Evolutionary conservation across 1,140 invertebrate species (phyloP).

Genomic region (Cydia strobilella): DNA sequence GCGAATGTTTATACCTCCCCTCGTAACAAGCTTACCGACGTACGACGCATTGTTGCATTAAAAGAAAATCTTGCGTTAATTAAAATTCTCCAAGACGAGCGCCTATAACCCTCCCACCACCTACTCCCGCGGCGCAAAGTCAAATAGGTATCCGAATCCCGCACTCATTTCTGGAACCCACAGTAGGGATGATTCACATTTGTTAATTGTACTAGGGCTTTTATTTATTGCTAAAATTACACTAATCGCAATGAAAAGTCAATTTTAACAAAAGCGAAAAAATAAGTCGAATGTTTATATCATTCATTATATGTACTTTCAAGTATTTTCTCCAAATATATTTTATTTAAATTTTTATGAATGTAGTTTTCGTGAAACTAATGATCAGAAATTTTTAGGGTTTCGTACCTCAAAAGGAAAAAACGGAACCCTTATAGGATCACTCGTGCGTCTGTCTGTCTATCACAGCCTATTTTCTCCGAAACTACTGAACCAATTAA

Average conservation of each 20-base stretch:
- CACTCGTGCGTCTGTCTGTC: too few relatives aligned
- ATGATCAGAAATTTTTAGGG: too few relatives aligned
- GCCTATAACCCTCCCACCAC: conserved; percentile 24
- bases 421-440: too few relatives aligned
- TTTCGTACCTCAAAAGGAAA: too few relatives aligned
- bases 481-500: too few relatives aligned
- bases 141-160: conserved; percentile 31
- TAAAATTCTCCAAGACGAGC: conserved; percentile 34
- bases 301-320: too few relatives aligned
- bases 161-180: conserved; percentile 15
- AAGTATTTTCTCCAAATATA: too few relatives aligned
- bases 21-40: conserved; percentile 20
- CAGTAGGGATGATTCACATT: conserved; percentile 19
- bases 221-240: neutral
- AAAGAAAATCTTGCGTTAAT: conserved; percentile 35
- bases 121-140: conserved; percentile 24
- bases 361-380: too few relatives aligned
- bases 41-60: conserved; percentile 32
- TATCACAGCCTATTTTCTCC: too few relatives aligned
- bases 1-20: too few relatives aligned
- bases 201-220: conserved; percentile 20
- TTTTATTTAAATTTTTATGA: too few relatives aligned
- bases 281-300: too few relatives aligned
- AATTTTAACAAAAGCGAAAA: neutral
- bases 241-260: neutral